Conservation (phyloP, 1,140 invertebrate species). For the Dreissena polymorpha region DNA sequence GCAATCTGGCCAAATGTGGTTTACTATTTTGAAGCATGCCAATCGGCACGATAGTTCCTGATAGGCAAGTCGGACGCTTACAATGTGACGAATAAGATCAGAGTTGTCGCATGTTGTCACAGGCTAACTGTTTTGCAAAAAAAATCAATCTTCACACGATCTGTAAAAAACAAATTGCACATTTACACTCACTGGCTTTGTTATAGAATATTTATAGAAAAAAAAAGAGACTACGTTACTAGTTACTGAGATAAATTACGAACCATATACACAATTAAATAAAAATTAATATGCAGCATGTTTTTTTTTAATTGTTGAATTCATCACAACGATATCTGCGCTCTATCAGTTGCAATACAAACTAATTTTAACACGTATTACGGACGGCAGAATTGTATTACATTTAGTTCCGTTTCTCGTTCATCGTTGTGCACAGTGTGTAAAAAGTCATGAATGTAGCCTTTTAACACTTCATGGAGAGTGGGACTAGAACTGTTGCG, state of each 20-base stretch:
- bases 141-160: slow-evolving; percentile 22
- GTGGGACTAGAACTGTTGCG: too few relatives aligned
- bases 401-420: neutral
- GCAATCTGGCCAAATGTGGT: slow-evolving; percentile 43
- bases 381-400: neutral
- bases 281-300: neutral
- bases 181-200: neutral
- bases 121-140: neutral
- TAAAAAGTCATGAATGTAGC: slow-evolving; percentile 10
- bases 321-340: neutral
- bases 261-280: neutral
- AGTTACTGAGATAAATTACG: neutral
- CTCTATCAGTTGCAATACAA: neutral
- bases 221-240: neutral
- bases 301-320: neutral
- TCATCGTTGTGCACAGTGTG: neutral
- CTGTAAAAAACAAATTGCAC: slow-evolving; percentile 6
- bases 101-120: neutral
- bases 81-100: neutral
- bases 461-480: neutral
- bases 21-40: slow-evolving; percentile 14
- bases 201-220: neutral
- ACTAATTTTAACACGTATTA: too few relatives aligned
- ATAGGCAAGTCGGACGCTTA: slow-evolving; percentile 13
- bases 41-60: slow-evolving; percentile 1